Base-by-base conservation (phyloP, 2,888 invertebrate species). In the Oscheius myriophilus region DNA sequence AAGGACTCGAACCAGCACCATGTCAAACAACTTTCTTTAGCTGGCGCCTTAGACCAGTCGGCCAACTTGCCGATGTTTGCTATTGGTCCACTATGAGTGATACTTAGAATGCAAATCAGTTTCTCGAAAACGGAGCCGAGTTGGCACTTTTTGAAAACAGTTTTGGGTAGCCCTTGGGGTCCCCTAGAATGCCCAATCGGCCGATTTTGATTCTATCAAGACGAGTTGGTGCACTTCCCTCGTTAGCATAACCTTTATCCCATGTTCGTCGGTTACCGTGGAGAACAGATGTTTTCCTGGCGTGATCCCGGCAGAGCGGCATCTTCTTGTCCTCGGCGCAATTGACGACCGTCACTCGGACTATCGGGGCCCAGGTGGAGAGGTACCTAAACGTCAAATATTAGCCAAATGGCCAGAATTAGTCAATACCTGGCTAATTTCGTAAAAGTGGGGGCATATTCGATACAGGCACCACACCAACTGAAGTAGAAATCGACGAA, bases 191-290 rank as follows among this genome's bases (percentile, higher is more conserved):
- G n/a, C n/a, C n/a, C n/a, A n/a, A n/a, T n/a, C n/a, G n/a, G n/a
- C n/a, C n/a, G n/a, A n/a, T n/a, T n/a, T n/a, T n/a, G n/a, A n/a
- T n/a, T n/a, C n/a, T n/a, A n/a, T n/a, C n/a, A n/a, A n/a, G n/a
- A n/a, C n/a, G n/a, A n/a, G n/a, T n/a, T n/a, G n/a, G n/a, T n/a
- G n/a, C n/a, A n/a, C n/a, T n/a, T n/a, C n/a, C n/a, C n/a, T n/a
- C n/a, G n/a, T n/a, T n/a, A n/a, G n/a, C n/a, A 33, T 0, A 39
- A 75, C 88, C 86, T 89, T 89, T n/a, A 87, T 84, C 0, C 97
- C 98, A 89, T 98, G 97, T 87, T 98, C 98, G 87, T 98, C 97
- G 0, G 96, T 96, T 4, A 97, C 97, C 6, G 91, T 94, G 2
- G 88, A 85, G 76, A 90, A 89, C 2, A 88, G 46, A 2, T 73